Base-by-base conservation (phyloP, 2,888 invertebrate species). In the Spilosoma lubricipeda region DNA sequence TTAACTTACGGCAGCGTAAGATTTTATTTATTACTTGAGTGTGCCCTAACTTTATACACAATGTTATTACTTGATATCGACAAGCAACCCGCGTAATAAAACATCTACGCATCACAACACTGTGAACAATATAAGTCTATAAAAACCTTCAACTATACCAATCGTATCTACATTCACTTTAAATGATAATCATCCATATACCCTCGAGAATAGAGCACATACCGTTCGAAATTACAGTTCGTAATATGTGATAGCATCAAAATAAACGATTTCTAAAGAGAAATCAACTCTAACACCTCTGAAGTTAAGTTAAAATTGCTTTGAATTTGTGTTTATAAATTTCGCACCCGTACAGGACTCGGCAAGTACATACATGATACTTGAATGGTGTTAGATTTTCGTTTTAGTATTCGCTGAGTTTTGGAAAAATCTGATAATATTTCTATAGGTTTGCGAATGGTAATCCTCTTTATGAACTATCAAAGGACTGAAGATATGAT, bases 391-490 rank as follows among this genome's bases (percentile, higher is more conserved):
- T 79, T 74, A 80, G 83, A 83, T 86, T 80, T 79, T 81, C 82
- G 80, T 77, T 85, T 86, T 80, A 80, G 82, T 81, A 83, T 85
- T 85, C 74, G 87, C 86, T 87, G 86, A 87, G 77, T 86, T 80
- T 79, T 72, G 74, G 85, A 85, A 86, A 86, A 86, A 85, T 78
- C 86, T 79, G 82, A 87, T 86, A 85, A 85, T 85, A 86, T 84
- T 87, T 87, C 85, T 84, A 86, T 86, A 83, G 79, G 71, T 80
- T 76, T 70, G 80, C 65, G 68, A 80, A 83, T 79, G 74, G 74
- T 78, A 66, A 74, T 52, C 72, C 70, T 70, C 72, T 74, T 74
- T 81, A 80, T 85, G 81, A 80, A 70, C 75, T 81, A 80, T 80
- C 77, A 77, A 72, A 52, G 56, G 56, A 20, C 65, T 77, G 48